phyloP scores from a whole-genome alignment of 2,888 invertebrate genomes.

The Eilema caniola region DNA sequence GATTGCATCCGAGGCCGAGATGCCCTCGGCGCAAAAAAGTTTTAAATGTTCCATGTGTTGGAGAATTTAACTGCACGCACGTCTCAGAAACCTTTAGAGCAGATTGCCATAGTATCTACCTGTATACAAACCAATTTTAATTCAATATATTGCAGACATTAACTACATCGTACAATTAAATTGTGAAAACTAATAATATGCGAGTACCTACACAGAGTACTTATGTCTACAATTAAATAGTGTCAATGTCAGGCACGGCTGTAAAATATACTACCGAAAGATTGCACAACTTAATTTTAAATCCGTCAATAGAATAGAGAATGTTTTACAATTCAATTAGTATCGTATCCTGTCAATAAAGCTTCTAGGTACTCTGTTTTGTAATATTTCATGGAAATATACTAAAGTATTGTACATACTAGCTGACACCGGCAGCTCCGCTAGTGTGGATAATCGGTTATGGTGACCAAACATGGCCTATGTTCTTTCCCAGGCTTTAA shows the following conservation, averaged over 20 bases:
- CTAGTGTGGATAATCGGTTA: too few species aligned
- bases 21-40: too few species aligned
- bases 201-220: neutral
- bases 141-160: neutral
- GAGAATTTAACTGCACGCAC: neutral
- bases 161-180: neutral
- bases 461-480: too few species aligned
- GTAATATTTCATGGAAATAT: too few species aligned
- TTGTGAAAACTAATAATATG: neutral
- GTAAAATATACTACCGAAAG: neutral
- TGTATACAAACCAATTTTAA: neutral
- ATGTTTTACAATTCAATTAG: constrained; percentile 1
- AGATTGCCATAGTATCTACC: neutral
- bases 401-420: too few species aligned
- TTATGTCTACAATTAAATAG: neutral
- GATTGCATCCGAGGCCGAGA: too few species aligned
- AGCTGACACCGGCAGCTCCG: too few species aligned
- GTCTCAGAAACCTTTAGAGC: neutral
- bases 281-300: neutral
- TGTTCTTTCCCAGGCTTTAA: too few species aligned
- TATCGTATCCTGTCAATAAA: neutral
- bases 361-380: neutral
- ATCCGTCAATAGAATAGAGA: neutral
- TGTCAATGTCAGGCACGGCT: neutral
- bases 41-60: neutral